Evolutionary conservation across 2,113 vertebrate genomes (phyloP).

Genomic region (human (Homo sapiens)): DNA sequence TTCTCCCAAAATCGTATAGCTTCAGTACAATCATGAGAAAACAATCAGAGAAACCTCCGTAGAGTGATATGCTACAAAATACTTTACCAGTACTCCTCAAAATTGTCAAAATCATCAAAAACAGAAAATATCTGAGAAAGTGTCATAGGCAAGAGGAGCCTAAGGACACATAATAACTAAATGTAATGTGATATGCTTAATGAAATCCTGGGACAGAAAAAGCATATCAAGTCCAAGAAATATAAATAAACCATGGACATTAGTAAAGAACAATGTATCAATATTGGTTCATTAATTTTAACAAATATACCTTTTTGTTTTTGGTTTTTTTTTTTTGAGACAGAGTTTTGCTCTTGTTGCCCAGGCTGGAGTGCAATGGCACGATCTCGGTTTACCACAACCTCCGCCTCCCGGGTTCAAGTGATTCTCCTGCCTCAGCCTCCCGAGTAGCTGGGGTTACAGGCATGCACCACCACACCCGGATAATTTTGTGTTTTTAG

Average conservation of each 20-base stretch:
- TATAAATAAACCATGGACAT: neutral
- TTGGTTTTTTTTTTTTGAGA: too few species aligned
- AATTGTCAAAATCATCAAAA: slow-evolving; percentile 13
- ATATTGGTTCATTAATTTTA: neutral
- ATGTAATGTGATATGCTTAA: neutral
- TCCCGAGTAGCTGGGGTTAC: too few species aligned
- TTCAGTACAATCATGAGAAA: neutral
- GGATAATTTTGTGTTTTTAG: too few species aligned
- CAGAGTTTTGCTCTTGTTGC: too few species aligned
- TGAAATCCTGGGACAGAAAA: neutral
- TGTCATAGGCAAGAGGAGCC: neutral
- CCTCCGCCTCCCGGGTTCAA: too few species aligned
- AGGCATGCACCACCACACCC: too few species aligned
- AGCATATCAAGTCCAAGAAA: neutral
- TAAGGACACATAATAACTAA: neutral
- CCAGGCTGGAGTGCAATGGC: too few species aligned
- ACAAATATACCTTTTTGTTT: neutral
- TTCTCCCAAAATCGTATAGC: neutral
- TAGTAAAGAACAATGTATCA: neutral
- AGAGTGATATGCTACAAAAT: neutral
- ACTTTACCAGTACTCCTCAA: neutral
- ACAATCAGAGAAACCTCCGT: neutral
- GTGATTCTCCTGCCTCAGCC: too few species aligned
- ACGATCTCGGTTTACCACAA: too few species aligned
- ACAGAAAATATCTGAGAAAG: neutral